phyloP scores from a whole-genome alignment of 2,797 vertebrate species.

The Rhinichthys osculus region DNA sequence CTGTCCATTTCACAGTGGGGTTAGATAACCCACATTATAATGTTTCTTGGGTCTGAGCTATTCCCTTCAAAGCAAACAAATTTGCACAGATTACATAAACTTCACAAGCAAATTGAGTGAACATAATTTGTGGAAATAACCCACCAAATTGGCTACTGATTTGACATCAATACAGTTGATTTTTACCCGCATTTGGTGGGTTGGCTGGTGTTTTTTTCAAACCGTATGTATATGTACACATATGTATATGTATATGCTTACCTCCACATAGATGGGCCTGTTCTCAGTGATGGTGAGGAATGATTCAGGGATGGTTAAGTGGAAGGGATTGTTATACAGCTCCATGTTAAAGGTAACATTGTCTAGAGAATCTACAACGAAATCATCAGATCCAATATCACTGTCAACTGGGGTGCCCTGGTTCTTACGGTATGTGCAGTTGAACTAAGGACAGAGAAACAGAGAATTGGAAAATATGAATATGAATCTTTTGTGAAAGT shows the following conservation, averaged over 20 bases:
- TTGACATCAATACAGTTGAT: no score
- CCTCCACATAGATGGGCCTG: conserved; percentile 78
- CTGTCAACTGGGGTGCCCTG: conserved; percentile 54
- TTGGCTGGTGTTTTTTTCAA: no score
- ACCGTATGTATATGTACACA: no score
- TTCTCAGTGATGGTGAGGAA: conserved; percentile 73
- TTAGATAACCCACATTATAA: no score
- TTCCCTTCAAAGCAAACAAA: no score
- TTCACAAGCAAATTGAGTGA: no score
- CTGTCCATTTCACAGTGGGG: no score
- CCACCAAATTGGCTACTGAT: no score
- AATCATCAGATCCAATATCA: conserved; percentile 33
- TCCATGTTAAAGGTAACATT: conserved; percentile 90
- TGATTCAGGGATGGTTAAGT: conserved; percentile 60
- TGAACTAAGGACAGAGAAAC: conserved; percentile 82
- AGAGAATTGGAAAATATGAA: not conserved
- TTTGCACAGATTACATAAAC: no score
- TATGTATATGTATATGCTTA: conserved; percentile 50
- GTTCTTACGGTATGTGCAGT: conserved; percentile 84
- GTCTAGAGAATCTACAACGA: conserved; percentile 57
- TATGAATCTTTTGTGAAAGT: not conserved
- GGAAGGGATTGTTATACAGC: conserved; percentile 77
- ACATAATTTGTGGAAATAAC: no score
- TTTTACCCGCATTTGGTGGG: no score
- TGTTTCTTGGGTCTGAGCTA: no score